These are phyloP conservation scores for Calyptomena viridis DNA, from an alignment of 2,113 vertebrate genomes.

Conservation along the genomic window DNA sequence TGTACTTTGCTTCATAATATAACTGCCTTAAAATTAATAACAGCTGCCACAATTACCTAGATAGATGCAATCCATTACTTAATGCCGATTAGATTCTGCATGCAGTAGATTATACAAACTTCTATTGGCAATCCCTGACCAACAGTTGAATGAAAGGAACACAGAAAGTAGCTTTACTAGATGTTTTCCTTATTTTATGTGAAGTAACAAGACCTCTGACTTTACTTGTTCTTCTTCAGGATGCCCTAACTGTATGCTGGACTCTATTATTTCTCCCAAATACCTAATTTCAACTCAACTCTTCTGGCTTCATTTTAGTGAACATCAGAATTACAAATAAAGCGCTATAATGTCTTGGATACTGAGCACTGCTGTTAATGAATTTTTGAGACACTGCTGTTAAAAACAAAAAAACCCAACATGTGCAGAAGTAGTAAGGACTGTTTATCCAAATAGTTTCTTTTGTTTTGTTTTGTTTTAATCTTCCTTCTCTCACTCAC, in stretches of 20 bases:
- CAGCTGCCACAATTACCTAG: constrained; percentile 21
- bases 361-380: constrained; percentile 50
- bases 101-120: constrained; percentile 32
- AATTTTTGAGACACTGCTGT: constrained; percentile 32
- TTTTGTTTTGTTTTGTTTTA: constrained; percentile 43
- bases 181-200: constrained; percentile 15
- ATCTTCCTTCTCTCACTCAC: constrained; percentile 70
- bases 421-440: constrained; percentile 65
- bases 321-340: constrained; percentile 45
- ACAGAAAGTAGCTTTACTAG: constrained; percentile 21
- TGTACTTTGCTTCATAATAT: constrained; percentile 68
- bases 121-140: constrained; percentile 58
- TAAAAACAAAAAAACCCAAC: background rate
- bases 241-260: constrained; percentile 39
- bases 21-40: constrained; percentile 63
- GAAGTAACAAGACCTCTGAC: constrained; percentile 27
- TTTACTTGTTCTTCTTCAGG: constrained; percentile 20
- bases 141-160: constrained; percentile 52
- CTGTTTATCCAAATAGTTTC: constrained; percentile 65
- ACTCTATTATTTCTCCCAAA: constrained; percentile 38
- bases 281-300: constrained; percentile 26
- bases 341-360: constrained; percentile 35
- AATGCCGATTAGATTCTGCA: constrained; percentile 50
- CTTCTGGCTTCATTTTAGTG: constrained; percentile 20
- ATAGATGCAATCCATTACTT: constrained; percentile 60